Evolutionary conservation across 2,888 invertebrate genomes (phyloP), one percentile per base, ranked within the genome.

Genomic region (Cerastis rubricosa): DNA sequence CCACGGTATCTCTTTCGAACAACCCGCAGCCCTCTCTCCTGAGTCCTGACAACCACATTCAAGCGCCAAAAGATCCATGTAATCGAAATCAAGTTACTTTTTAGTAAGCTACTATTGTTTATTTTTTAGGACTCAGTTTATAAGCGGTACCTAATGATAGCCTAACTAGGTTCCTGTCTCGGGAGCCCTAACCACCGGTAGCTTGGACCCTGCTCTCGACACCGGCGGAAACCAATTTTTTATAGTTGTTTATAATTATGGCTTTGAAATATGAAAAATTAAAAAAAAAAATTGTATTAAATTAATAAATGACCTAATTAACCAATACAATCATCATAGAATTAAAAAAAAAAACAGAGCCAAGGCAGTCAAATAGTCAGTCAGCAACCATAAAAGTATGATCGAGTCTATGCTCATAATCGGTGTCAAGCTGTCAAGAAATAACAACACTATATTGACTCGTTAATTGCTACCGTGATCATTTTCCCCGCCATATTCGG

Each of bases 401-500:
- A 85, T 66, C 71, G 22, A 84, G 72, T 78, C 35, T 43, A 80
- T 82, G 71, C 49, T 78, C 80, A 81, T 71, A 82, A 85, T 86
- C 78, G 84, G 79, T 87, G 86, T 86, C 82, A 80, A 80, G 80
- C 71, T 80, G 61, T 80, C 85, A 78, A 80, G 83, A 80, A 77
- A 85, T 87, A 87, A 87, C 76, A 78, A 85, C 82, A 84, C 78
- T 81, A 64, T 86, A 89, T 86, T 83, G 82, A 88, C 85, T 84
- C 82, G 71, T 84, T 92, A 90, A 92, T 91, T 91, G 88, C 89
- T 83, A 75, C 78, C 80, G 83, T 74, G 77, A 87, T 89, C 83
- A 89, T 89, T 87, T 89, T 91, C 83, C 78, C 71, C 76, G 82
- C 91, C 90, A 74, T 90, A 90, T 86, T 81, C 71, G 90, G 90